These are phyloP conservation scores for Pollenia angustigena DNA, from an alignment of 2,888 invertebrate species.

Conservation along the genomic window DNA sequence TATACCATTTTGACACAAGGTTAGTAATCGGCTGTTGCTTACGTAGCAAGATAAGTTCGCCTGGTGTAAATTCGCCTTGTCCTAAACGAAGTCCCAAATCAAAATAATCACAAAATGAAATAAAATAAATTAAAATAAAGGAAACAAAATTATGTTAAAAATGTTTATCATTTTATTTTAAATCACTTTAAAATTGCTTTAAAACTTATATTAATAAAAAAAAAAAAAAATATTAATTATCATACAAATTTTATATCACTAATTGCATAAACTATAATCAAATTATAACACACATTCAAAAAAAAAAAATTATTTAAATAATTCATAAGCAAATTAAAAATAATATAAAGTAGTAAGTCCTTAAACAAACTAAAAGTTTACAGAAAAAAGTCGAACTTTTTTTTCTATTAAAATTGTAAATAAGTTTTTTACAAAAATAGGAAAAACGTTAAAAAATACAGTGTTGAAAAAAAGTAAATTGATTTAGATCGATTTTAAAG, in stretches of 20 bases:
- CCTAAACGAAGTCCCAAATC: neutral
- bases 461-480: constrained; percentile 6
- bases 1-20: too few relatives aligned
- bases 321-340: constrained; percentile 29
- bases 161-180: constrained; percentile 65
- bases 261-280: constrained; percentile 62
- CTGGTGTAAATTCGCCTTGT: too few relatives aligned
- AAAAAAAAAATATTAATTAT: constrained; percentile 48
- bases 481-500: too few relatives aligned
- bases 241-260: constrained; percentile 58
- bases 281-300: constrained; percentile 30
- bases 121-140: constrained; percentile 12
- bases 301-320: constrained; percentile 22
- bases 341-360: neutral
- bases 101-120: neutral
- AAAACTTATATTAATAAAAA: constrained; percentile 58
- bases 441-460: constrained; percentile 4
- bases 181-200: constrained; percentile 57
- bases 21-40: too few relatives aligned
- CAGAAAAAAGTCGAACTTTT: constrained; percentile 15
- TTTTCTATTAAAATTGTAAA: constrained; percentile 13
- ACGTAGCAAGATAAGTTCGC: too few relatives aligned
- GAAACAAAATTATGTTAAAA: constrained; percentile 61
- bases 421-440: constrained; percentile 20
- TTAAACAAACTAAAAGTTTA: constrained; percentile 26